These are phyloP conservation scores for Atta colombica DNA, from an alignment of 1,140 invertebrate species.

Conservation along the genomic window DNA sequence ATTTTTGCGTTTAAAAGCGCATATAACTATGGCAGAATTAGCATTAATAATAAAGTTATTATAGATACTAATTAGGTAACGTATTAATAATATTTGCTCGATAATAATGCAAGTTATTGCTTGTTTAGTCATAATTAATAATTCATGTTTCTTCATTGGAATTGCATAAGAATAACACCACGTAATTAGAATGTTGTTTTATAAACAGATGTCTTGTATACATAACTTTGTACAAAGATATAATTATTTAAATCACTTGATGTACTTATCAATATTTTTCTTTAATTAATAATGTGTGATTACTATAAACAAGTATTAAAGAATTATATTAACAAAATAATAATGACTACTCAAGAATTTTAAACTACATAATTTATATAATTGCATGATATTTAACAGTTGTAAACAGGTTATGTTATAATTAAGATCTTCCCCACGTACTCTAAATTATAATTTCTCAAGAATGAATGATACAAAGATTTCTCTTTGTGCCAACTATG, in stretches of 20 bases:
- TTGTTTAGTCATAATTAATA: constrained; percentile 5
- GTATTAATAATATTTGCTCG: background rate
- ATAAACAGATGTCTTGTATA: background rate
- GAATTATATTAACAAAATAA: background rate
- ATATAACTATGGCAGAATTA: background rate
- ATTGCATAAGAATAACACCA: constrained; percentile 18
- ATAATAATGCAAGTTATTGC: background rate
- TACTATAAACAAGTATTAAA: background rate
- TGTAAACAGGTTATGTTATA: background rate
- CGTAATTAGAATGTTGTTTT: constrained; percentile 17
- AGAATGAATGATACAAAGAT: constrained; percentile 29
- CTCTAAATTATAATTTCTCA: constrained; percentile 45
- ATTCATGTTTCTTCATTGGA: background rate
- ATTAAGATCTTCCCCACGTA: constrained; percentile 26
- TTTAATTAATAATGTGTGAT: background rate
- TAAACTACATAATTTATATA: background rate
- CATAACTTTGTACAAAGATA: background rate
- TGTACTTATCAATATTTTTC: background rate
- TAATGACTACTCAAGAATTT: background rate
- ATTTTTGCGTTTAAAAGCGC: no score
- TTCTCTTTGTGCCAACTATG: constrained; percentile 26
- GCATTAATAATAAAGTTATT: background rate
- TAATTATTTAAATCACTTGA: background rate
- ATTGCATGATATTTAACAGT: background rate
- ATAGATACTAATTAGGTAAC: background rate